Conservation (phyloP, 1,140 invertebrate species). For the Dysdera silvatica region DNA sequence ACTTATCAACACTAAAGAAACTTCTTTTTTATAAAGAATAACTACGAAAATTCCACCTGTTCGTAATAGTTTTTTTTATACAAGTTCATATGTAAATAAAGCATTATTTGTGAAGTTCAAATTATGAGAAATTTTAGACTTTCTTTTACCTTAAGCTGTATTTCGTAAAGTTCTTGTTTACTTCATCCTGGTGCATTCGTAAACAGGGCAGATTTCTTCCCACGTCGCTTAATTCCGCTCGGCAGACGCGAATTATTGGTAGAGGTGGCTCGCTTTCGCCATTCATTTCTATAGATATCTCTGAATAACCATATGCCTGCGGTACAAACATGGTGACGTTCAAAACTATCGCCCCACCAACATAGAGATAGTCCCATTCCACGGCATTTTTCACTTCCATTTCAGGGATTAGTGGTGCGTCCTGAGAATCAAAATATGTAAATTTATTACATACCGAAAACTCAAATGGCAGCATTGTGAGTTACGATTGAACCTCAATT, state of each 20-base stretch:
- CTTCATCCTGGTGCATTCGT: constrained; percentile 26
- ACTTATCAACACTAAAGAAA: no score
- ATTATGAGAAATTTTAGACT: background rate
- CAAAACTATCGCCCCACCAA: constrained; percentile 30
- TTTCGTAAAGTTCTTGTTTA: constrained; percentile 30
- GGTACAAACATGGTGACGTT: constrained; percentile 29
- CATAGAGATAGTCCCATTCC: constrained; percentile 28
- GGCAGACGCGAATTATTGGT: constrained; percentile 31
- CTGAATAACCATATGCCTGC: constrained; percentile 23
- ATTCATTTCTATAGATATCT: constrained; percentile 28
- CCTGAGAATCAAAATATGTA: background rate
- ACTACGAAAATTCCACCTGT: no score
- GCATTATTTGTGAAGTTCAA: no score
- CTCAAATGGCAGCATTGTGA: background rate
- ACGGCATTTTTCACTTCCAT: constrained; percentile 28
- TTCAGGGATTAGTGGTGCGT: constrained; percentile 9
- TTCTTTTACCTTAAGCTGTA: constrained; percentile 28
- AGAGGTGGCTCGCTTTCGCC: constrained; percentile 26
- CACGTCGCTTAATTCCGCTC: constrained; percentile 23
- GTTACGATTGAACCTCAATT: no score
- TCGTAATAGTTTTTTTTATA: no score
- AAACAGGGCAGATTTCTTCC: constrained; percentile 32
- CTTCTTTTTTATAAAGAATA: no score
- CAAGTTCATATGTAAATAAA: no score
- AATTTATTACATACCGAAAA: background rate